Evolutionary conservation across 2,888 invertebrate species (phyloP).

Genomic region (Priapulus caudatus): DNA sequence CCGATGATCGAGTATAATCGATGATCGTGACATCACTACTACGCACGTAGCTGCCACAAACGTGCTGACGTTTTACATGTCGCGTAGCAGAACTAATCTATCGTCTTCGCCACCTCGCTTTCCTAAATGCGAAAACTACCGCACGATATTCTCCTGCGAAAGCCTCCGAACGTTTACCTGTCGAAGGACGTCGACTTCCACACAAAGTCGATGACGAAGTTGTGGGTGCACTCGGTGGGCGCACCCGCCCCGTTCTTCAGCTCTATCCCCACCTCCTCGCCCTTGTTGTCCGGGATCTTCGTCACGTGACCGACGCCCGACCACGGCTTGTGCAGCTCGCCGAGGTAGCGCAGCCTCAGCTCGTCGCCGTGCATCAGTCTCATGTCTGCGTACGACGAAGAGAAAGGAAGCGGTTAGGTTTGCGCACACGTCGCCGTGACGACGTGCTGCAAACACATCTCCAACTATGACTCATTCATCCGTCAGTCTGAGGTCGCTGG

Average conservation of each 20-base stretch:
- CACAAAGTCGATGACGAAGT: constrained; percentile 95
- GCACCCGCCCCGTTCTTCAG: constrained; percentile 81
- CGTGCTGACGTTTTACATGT: too few species aligned
- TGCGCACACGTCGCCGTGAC: too few species aligned
- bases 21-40: too few species aligned
- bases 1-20: too few species aligned
- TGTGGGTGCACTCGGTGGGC: constrained; percentile 82
- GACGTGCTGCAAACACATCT: too few species aligned
- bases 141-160: too few species aligned
- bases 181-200: constrained; percentile 99
- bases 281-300: constrained; percentile 52
- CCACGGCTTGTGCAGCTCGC: constrained; percentile 88
- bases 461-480: not conserved
- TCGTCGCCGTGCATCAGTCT: constrained; percentile 99
- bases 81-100: too few species aligned
- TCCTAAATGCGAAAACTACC: too few species aligned
- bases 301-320: constrained; percentile 96
- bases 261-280: constrained; percentile 95
- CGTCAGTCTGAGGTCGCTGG: too few species aligned
- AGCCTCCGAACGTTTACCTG: constrained; percentile 56
- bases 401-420: not conserved
- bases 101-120: too few species aligned
- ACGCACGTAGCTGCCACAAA: too few species aligned
- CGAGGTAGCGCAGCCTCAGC: constrained; percentile 75
- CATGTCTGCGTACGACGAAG: constrained; percentile 54